Conservation (phyloP, 2,797 vertebrate species). For the Heteromormyrus szaboi region DNA sequence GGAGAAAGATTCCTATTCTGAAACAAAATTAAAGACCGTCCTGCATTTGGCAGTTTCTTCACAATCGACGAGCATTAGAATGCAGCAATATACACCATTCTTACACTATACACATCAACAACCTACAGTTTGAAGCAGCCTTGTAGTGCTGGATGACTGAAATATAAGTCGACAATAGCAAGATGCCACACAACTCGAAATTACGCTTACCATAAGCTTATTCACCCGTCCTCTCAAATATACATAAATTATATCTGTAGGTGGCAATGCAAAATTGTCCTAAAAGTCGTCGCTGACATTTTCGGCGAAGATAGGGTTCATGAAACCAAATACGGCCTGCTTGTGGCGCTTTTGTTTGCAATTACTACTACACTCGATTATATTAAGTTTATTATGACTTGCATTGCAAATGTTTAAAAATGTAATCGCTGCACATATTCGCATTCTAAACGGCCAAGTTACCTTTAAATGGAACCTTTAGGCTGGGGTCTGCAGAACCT, state of each 20-base stretch:
- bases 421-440: not conserved
- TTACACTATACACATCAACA: not conserved
- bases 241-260: not conserved
- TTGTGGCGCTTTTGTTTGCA: not conserved
- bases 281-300: not conserved
- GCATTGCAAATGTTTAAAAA: not conserved
- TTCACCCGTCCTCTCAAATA: not conserved
- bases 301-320: not conserved
- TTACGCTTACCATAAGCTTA: not conserved
- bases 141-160: not conserved
- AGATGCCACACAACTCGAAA: not conserved
- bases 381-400: not conserved
- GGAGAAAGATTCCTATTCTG: constrained; percentile 9
- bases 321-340: not conserved
- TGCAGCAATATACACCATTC: not conserved
- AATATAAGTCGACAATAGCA: not conserved
- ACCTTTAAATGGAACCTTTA: not conserved
- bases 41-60: not conserved
- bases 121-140: not conserved
- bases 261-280: not conserved
- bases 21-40: not conserved
- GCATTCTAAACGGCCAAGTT: not conserved
- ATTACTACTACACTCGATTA: not conserved
- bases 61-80: not conserved
- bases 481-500: not conserved